Conservation (phyloP, 2,797 vertebrate genomes). For the Brachymystax lenok region DNA sequence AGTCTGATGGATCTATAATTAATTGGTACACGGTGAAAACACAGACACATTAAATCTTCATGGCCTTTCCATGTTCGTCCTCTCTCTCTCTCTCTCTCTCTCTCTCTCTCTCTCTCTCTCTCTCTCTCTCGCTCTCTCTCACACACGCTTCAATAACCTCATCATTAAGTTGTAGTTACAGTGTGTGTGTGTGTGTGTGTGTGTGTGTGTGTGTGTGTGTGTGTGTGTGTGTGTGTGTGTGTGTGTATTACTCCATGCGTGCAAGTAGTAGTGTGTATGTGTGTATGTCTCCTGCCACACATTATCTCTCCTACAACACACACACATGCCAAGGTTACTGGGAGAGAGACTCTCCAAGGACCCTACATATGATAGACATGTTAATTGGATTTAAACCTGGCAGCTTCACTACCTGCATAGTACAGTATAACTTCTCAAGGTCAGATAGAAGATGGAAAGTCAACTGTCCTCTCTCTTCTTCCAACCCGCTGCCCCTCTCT, state of each 20-base stretch:
- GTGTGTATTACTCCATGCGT: neutral
- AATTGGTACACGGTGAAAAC: conserved; percentile 5
- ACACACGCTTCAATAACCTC: neutral
- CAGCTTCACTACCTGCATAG: neutral
- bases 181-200: conserved; percentile 9
- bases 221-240: conserved; percentile 20
- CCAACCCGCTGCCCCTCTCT: neutral
- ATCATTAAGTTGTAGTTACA: neutral
- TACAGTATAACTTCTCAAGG: conserved; percentile 6
- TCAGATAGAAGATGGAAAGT: neutral
- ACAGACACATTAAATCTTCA: conserved; percentile 48
- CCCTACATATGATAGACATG: neutral
- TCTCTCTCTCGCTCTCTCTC: neutral
- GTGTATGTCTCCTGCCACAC: neutral
- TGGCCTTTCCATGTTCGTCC: conserved; percentile 24
- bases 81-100: neutral
- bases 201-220: conserved; percentile 15
- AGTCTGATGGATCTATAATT: conserved; percentile 36
- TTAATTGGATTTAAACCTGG: conserved; percentile 10
- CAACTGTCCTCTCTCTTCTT: neutral
- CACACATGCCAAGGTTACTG: neutral
- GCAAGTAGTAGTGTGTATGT: neutral
- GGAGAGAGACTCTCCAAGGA: neutral
- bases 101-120: neutral
- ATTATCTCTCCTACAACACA: neutral